Base-by-base conservation (phyloP, 2,113 vertebrate species). In the Salvator merianae region DNA sequence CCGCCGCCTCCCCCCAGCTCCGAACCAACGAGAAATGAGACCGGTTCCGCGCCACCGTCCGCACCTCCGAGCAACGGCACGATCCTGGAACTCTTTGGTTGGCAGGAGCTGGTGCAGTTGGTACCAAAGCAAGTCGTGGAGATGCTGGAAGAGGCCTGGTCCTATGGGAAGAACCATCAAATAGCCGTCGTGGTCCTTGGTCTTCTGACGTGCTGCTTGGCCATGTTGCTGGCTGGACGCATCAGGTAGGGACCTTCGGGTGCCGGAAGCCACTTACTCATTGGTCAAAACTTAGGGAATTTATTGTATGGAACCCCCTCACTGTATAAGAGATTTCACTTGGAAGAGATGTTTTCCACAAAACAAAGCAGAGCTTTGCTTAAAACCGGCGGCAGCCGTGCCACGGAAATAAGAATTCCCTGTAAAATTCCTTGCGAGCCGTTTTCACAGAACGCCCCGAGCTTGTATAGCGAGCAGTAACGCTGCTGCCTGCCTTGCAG, bases 141-240 rank as follows among this genome's bases (percentile, higher is more conserved):
- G 83, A 96, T 86, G 71, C 94, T 95, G 26, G 93, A 88, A 0
- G 76, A 91, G 0, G 95, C 94, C 0, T 99, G 97, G 97, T 94
- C 95, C 38, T 97, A 96, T 0, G 98, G 98, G 76, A 96, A 91
- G 81, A 95, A 95, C 90, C 96, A 99, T 90, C 97, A 97, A 93
- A 93, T 96, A 70, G 95, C 94, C 2, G 87, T 99, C 0, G 97
- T 95, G n/a, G 93, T 95, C 7, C 87, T 96, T 66, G 99, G 98
- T 59, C 94, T 99, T 81, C 83, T 98, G 88, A 97, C 97, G 78
- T 99, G 98, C 93, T 88, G 99, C 74, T 93, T 97, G 79, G 97
- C 97, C 82, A 94, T 99, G 94, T 88, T 98, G 82, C 92, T 99
- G 84, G 98, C 97, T 0, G 98, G 98, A 43, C 95, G 97, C 43